These are phyloP conservation scores for Apis florea DNA, from an alignment of 1,140 invertebrate species.

Conservation along the genomic window DNA sequence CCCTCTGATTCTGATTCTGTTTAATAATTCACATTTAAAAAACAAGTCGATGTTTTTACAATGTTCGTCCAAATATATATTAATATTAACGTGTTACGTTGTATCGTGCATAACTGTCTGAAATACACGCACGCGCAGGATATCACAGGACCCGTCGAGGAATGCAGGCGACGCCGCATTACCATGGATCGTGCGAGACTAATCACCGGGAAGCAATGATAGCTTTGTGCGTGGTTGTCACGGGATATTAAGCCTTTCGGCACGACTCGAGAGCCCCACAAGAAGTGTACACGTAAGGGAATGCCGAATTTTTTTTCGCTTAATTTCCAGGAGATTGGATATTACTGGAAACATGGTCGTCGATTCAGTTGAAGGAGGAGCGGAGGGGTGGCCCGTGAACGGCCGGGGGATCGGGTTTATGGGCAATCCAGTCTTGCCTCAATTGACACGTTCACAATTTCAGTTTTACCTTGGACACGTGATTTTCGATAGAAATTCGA, in stretches of 20 bases:
- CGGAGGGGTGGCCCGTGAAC: not conserved
- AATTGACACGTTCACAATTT: not conserved
- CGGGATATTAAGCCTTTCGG: conserved; percentile 2
- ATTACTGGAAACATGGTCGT: not conserved
- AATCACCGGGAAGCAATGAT: conserved; percentile 29
- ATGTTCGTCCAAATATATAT: too few relatives aligned
- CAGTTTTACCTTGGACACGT: too few relatives aligned
- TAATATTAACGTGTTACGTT: too few relatives aligned
- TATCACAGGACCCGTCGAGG: not conserved
- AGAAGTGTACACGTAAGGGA: too few relatives aligned
- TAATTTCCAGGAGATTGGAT: conserved; percentile 13
- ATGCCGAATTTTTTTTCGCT: not conserved
- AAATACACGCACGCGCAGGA: not conserved
- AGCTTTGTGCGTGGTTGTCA: conserved; percentile 4
- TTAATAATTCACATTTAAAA: too few relatives aligned
- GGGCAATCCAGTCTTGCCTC: too few relatives aligned
- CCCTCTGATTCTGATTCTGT: too few relatives aligned
- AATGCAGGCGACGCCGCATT: conserved; percentile 15
- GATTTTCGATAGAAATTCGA: not conserved
- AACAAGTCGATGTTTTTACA: too few relatives aligned
- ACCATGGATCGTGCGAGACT: conserved; percentile 19
- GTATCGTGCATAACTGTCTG: too few relatives aligned
- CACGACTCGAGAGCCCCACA: not conserved
- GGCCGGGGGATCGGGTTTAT: not conserved
- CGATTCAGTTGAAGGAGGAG: not conserved